These are phyloP conservation scores for Cotesia vestalis DNA, from an alignment of 1,140 invertebrate genomes.

Conservation along the genomic window DNA sequence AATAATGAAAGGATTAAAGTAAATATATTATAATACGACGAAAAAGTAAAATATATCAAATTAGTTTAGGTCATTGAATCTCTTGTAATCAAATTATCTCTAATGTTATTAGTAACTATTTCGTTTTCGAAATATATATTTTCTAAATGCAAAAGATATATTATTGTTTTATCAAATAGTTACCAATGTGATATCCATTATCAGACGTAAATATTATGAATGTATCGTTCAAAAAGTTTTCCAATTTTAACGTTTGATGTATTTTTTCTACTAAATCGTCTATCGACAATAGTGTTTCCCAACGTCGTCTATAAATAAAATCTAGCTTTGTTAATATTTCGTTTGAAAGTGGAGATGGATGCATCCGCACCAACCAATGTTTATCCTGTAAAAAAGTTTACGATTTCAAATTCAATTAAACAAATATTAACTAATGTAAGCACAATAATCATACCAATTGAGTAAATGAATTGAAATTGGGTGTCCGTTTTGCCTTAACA, in stretches of 20 bases:
- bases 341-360: conserved; percentile 71
- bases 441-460: conserved; percentile 53
- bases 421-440: not conserved
- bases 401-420: conserved; percentile 29
- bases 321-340: conserved; percentile 71
- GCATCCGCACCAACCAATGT: conserved; percentile 81
- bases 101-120: too few relatives aligned
- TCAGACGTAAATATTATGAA: conserved; percentile 87
- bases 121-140: too few relatives aligned
- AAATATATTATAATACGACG: too few relatives aligned
- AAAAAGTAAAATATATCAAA: too few relatives aligned
- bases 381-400: conserved; percentile 69
- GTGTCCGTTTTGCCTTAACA: conserved; percentile 71
- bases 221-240: conserved; percentile 74
- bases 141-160: not conserved
- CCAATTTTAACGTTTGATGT: conserved; percentile 67
- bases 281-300: conserved; percentile 84
- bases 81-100: too few relatives aligned
- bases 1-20: too few relatives aligned
- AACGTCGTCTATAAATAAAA: conserved; percentile 73
- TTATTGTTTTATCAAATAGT: not conserved
- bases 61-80: too few relatives aligned
- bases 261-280: conserved; percentile 83
- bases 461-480: conserved; percentile 76
- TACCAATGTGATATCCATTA: conserved; percentile 89